These are phyloP conservation scores for Spilarctia lutea DNA, from an alignment of 2,888 invertebrate genomes.

Conservation along the genomic window DNA sequence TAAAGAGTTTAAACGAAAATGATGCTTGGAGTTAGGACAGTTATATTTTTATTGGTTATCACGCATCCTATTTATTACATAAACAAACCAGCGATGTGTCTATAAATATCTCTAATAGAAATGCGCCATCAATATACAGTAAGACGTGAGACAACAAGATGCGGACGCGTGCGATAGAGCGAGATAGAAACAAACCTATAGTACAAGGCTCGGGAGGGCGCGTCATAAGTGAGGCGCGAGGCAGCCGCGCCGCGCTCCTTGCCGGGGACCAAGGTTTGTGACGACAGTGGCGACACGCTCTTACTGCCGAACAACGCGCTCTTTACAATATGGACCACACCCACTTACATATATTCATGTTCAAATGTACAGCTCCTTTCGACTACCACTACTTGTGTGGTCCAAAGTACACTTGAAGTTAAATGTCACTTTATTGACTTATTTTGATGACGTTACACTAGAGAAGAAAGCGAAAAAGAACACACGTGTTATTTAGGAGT, in stretches of 20 bases:
- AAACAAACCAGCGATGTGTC: too few species aligned
- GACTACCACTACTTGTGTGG: neutral
- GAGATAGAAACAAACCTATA: slow-evolving; percentile 77
- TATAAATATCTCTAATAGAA: neutral
- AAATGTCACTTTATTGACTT: neutral
- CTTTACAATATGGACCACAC: slow-evolving; percentile 45
- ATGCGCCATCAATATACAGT: neutral
- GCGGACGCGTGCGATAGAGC: slow-evolving; percentile 55
- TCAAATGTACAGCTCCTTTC: neutral
- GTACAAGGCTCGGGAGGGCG: slow-evolving; percentile 67
- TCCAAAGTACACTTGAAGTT: neutral
- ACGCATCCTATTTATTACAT: too few species aligned
- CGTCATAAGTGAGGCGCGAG: slow-evolving; percentile 64
- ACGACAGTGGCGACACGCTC: slow-evolving; percentile 78
- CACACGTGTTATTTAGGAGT: neutral
- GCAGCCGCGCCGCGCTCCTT: slow-evolving; percentile 62
- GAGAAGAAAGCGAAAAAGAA: neutral
- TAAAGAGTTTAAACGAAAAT: too few species aligned
- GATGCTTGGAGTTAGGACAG: too few species aligned
- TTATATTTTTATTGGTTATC: too few species aligned
- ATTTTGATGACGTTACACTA: neutral
- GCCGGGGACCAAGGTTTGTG: slow-evolving; percentile 69
- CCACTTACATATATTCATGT: slow-evolving; percentile 3
- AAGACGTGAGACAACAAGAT: slow-evolving; percentile 39
- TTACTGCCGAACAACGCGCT: slow-evolving; percentile 70